Conservation (phyloP, 2,113 vertebrate species). For the Taurulus bubalis region DNA sequence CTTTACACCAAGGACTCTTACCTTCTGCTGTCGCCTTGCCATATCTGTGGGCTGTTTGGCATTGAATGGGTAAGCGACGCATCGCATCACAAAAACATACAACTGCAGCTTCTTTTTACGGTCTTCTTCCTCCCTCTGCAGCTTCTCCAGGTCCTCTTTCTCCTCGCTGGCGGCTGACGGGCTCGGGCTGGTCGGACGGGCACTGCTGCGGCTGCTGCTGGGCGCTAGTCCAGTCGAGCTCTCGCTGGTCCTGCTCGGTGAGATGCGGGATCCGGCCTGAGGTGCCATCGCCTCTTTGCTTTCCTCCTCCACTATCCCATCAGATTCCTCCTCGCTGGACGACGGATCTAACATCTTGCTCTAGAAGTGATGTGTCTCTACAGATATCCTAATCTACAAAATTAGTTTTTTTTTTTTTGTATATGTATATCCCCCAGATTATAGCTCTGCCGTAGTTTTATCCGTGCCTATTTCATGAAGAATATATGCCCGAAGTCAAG, state of each 20-base stretch:
- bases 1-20: slow-evolving; percentile 76
- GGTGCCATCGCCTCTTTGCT: slow-evolving; percentile 91
- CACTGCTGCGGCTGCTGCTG: slow-evolving; percentile 83
- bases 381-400: slow-evolving; percentile 27
- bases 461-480: slow-evolving; percentile 27
- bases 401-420: neutral
- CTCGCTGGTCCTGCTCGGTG: slow-evolving; percentile 91
- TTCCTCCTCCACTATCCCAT: slow-evolving; percentile 94
- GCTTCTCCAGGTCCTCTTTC: slow-evolving; percentile 94
- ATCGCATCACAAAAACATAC: slow-evolving; percentile 98
- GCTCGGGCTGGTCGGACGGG: slow-evolving; percentile 89
- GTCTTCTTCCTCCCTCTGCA: slow-evolving; percentile 96
- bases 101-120: slow-evolving; percentile 97
- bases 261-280: slow-evolving; percentile 88
- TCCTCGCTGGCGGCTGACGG: slow-evolving; percentile 96
- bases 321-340: slow-evolving; percentile 96
- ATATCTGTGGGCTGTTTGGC: slow-evolving; percentile 99
- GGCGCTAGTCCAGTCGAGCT: slow-evolving; percentile 89
- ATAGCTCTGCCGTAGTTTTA: slow-evolving; percentile 7
- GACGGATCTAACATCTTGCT: slow-evolving; percentile 93
- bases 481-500: slow-evolving; percentile 41
- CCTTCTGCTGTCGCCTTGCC: slow-evolving; percentile 98
- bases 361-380: slow-evolving; percentile 40
- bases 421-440: neutral
- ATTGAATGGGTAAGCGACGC: slow-evolving; percentile 97